A percentile compares a stretch with the other conserved stretches of the same genome.
Conservation (phyloP, 1,140 invertebrate genomes). For the Lepidurus couesii region DNA sequence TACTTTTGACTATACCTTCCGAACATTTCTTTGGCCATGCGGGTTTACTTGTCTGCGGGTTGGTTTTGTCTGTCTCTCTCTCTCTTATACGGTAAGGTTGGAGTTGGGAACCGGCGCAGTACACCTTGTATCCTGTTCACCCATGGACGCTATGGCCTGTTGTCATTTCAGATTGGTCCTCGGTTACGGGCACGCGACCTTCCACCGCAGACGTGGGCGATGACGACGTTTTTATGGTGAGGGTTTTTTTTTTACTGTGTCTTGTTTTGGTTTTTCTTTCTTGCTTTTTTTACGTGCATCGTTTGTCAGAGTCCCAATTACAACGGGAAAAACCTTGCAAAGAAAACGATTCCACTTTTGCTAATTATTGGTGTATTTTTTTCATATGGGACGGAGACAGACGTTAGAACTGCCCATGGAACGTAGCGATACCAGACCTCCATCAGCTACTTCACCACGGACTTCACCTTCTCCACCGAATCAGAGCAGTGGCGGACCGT, state of each 20-base stretch:
- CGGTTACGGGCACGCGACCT: constrained; percentile 28
- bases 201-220: constrained; percentile 59
- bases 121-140: constrained; percentile 21
- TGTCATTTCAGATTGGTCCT: constrained; percentile 22
- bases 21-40: constrained; percentile 4
- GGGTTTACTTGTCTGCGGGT: constrained; percentile 7
- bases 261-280: not conserved
- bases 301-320: not conserved
- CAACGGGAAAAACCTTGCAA: constrained; percentile 15
- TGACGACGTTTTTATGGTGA: constrained; percentile 79
- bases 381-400: constrained; percentile 47
- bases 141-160: constrained; percentile 20
- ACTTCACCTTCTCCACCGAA: constrained; percentile 41
- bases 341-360: constrained; percentile 35
- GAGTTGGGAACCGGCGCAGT: constrained; percentile 17
- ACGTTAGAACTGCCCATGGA: constrained; percentile 73
- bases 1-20: not conserved
- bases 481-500: constrained; percentile 41
- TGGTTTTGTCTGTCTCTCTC: not conserved
- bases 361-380: constrained; percentile 36
- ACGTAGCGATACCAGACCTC: constrained; percentile 57
- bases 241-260: constrained; percentile 38
- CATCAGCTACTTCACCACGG: constrained; percentile 45
- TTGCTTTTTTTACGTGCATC: constrained; percentile 16
- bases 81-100: constrained; percentile 21